A percentile compares a stretch with the other conserved stretches of the same genome.
Conservation (phyloP, 2,113 vertebrate genomes). For the Takifugu bimaculatus region DNA sequence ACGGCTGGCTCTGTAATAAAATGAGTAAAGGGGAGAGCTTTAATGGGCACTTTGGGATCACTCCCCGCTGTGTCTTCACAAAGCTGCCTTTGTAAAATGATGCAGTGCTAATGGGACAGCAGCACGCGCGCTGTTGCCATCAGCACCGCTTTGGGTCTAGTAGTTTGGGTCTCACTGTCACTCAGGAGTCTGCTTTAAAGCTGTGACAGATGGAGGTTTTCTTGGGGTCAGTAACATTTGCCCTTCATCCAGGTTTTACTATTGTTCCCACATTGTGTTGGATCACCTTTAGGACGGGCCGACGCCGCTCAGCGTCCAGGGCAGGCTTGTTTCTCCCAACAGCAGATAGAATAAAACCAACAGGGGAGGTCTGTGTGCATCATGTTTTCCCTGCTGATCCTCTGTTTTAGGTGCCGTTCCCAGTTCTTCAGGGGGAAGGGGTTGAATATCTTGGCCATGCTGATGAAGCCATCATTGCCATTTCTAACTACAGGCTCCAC, state of each 20-base stretch:
- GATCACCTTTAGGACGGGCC: no score
- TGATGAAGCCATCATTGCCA: constrained; percentile 91
- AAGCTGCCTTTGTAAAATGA: constrained; percentile 48
- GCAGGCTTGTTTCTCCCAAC: background rate
- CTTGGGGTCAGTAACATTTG: no score
- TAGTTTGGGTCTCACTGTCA: no score
- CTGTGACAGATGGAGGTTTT: no score
- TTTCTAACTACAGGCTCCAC: constrained; percentile 98
- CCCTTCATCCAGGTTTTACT: no score
- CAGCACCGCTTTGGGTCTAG: constrained; percentile 11
- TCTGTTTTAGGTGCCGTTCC: constrained; percentile 86
- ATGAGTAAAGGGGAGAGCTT: constrained; percentile 41
- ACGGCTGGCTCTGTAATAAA: constrained; percentile 40
- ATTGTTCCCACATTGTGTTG: no score
- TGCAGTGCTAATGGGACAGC: constrained; percentile 42
- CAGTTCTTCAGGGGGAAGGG: constrained; percentile 94
- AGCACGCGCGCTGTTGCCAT: constrained; percentile 13
- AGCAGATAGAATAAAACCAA: constrained; percentile 2
- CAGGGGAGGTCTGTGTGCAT: background rate
- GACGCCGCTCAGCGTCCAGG: no score
- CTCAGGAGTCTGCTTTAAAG: no score
- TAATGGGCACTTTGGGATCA: constrained; percentile 52
- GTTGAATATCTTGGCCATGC: constrained; percentile 95
- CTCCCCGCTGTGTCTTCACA: constrained; percentile 44
- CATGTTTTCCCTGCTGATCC: background rate